Evolutionary conservation across 2,797 vertebrate genomes (phyloP).

Genomic region (Lagorchestes hirsutus): DNA sequence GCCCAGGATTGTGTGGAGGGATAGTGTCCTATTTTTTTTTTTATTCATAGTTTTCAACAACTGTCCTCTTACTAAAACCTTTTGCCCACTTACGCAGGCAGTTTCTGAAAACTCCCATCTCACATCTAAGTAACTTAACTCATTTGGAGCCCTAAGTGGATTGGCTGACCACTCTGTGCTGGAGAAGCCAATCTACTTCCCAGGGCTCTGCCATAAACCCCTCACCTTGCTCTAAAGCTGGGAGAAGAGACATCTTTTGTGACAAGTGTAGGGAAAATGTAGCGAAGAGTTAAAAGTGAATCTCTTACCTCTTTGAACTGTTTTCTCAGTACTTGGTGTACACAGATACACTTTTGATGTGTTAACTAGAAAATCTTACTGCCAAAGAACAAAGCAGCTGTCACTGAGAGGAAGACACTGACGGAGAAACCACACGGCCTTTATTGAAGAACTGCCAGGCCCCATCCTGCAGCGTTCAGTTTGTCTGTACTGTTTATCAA

Average conservation of each 20-base stretch:
- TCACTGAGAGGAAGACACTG: constrained; percentile 92
- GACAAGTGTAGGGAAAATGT: constrained; percentile 85
- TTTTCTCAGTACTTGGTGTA: constrained; percentile 87
- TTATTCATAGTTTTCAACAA: background rate
- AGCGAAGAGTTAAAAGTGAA: constrained; percentile 89
- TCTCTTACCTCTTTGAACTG: constrained; percentile 90
- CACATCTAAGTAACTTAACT: constrained; percentile 72
- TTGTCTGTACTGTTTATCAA: constrained; percentile 90
- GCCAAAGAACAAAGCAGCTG: constrained; percentile 95
- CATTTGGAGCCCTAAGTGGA: constrained; percentile 73
- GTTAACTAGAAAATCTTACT: constrained; percentile 95
- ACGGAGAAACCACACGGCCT: constrained; percentile 91
- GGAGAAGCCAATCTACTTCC: constrained; percentile 74
- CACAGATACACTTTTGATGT: constrained; percentile 94
- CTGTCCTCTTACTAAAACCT: background rate
- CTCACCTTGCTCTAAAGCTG: constrained; percentile 82
- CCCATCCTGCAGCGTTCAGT: constrained; percentile 86
- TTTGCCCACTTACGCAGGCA: background rate
- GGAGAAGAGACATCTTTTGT: constrained; percentile 79
- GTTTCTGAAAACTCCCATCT: constrained; percentile 75
- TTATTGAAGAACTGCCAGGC: constrained; percentile 95
- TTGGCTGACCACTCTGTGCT: constrained; percentile 78
- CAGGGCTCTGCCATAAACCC: constrained; percentile 77
- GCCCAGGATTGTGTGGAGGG: background rate
- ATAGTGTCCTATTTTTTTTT: background rate